Evolutionary conservation across 2,888 invertebrate species (phyloP), one percentile per base, ranked within the genome.

Genomic region (Sinelater perroti): DNA sequence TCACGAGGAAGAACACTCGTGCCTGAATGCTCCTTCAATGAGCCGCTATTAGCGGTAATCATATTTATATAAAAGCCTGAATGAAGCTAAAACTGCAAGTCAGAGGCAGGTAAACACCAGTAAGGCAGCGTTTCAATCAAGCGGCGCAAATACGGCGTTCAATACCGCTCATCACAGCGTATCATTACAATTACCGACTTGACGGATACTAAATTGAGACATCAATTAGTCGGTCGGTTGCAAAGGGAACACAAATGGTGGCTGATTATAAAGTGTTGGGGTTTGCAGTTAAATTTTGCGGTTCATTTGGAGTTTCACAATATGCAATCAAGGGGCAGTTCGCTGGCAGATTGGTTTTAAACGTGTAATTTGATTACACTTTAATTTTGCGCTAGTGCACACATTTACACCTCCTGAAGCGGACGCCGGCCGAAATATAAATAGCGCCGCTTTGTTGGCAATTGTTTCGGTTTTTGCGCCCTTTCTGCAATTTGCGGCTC

Each of bases 121-220:
- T 16, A 42, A 24, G 31, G 10, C 20, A 14, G 24, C 33, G 44
- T 24, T 24, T 36, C 30, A 50, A 49, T 16, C 40, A 30, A 45
- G 28, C 57, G 28, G 36, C 11, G 31, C 33, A 57, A 57, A 57
- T 57, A 31, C 56, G 61, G 61, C 53, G 50, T 62, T 66, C 64
- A 66, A 66, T 66, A 60, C 64, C 51, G 62, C 58, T 67, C 67
- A 67, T 66, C 64, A 65, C 62, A 62, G 55, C 64, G 66, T 69
- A 69, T 67, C 67, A 67, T 69, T 67, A 67, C 67, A 67, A 69
- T 69, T 69, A 69, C 66, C 58, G 50, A 66, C 64, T 66, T 65
- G 66, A 68, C 66, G 62, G 61, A 61, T 61, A 61, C 64, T 63
- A 67, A 67, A 69, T 68, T 69, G 69, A 69, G 69, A 68, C 62